These are phyloP conservation scores for Sepioteuthis lessoniana DNA, from an alignment of 2,888 invertebrate species.

Conservation along the genomic window DNA sequence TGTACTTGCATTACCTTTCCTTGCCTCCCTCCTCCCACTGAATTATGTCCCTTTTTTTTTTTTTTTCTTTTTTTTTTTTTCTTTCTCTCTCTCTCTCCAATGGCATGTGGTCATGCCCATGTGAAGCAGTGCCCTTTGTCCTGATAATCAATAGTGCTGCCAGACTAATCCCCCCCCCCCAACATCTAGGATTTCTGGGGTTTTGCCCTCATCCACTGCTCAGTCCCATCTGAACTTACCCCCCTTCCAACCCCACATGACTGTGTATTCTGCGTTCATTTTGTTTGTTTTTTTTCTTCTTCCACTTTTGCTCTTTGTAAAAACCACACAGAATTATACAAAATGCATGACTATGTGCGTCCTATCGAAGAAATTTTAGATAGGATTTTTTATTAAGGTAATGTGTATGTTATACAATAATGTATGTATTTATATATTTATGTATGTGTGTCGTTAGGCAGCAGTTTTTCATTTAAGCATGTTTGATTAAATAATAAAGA, in stretches of 20 bases:
- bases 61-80: no score
- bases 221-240: neutral
- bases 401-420: no score
- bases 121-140: neutral
- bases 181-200: neutral
- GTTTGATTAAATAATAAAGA: no score
- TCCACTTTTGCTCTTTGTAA: no score
- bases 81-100: no score
- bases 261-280: neutral
- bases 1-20: neutral
- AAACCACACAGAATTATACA: neutral
- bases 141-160: constrained; percentile 16
- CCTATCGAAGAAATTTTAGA: neutral
- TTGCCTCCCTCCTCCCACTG: neutral
- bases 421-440: no score
- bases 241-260: neutral
- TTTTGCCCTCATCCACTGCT: neutral
- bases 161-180: neutral
- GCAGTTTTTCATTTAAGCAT: no score
- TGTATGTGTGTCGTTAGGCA: no score
- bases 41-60: neutral
- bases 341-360: neutral
- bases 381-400: neutral
- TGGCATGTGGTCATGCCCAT: constrained; percentile 33
- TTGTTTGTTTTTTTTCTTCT: neutral